These are phyloP conservation scores for Nipponacmea schrenckii DNA, from an alignment of 2,888 invertebrate genomes.

Conservation along the genomic window DNA sequence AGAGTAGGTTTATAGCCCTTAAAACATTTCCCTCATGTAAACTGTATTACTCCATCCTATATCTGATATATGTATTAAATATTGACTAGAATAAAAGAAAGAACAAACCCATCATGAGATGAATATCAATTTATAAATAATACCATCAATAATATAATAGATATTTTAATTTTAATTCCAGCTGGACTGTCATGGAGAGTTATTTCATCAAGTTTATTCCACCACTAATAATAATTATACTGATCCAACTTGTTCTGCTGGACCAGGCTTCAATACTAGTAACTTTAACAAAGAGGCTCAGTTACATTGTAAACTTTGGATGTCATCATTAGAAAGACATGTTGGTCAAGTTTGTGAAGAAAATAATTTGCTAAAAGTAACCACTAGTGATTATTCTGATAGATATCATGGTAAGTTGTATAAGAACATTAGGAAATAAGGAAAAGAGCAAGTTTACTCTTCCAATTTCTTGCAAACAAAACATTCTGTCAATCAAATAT, in stretches of 20 bases:
- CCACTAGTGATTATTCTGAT: background rate
- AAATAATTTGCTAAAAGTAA: background rate
- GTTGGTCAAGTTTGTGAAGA: slow-evolving; percentile 1
- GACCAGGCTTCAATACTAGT: background rate
- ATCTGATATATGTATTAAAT: too few species aligned
- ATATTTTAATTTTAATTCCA: slow-evolving; percentile 20
- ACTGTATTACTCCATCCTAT: too few species aligned
- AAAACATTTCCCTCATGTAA: too few species aligned
- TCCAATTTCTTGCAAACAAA: too few species aligned
- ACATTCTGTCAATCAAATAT: too few species aligned
- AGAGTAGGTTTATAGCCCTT: too few species aligned
- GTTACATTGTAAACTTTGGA: background rate
- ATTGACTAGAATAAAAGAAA: too few species aligned
- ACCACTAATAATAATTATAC: slow-evolving; percentile 12
- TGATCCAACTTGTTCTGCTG: slow-evolving; percentile 13
- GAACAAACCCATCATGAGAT: too few species aligned
- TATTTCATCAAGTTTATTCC: slow-evolving; percentile 41
- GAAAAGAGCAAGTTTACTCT: too few species aligned
- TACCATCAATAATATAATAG: too few species aligned
- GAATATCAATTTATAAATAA: too few species aligned
- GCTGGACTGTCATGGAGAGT: slow-evolving; percentile 44
- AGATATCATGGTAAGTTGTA: background rate
- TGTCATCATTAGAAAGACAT: slow-evolving; percentile 10
- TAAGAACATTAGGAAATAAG: too few species aligned
- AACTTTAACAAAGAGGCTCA: background rate